phyloP scores from a whole-genome alignment of 2,797 vertebrate species.

The Xenentodon cancila region DNA sequence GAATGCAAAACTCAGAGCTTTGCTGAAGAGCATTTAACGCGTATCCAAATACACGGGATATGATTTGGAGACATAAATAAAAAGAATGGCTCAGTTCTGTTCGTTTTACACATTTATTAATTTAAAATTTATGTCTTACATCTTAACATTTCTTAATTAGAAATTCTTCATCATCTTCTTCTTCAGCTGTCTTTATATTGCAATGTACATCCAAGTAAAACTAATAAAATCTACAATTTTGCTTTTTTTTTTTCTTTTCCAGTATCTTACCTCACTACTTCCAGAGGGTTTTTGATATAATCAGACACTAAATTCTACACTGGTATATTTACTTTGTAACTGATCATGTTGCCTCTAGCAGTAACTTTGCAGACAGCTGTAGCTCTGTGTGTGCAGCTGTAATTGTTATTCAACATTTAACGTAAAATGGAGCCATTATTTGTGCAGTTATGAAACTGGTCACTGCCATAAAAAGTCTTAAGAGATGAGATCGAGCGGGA shows the following conservation, averaged over 20 bases:
- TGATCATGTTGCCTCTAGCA: not conserved
- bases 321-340: not conserved
- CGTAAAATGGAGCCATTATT: slow-evolving; percentile 1
- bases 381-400: not conserved
- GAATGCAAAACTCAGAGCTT: too few relatives aligned
- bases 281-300: not conserved
- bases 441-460: slow-evolving; percentile 4
- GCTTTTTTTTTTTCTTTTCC: not conserved
- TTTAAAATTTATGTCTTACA: too few relatives aligned
- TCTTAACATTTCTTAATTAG: too few relatives aligned
- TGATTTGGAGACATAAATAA: too few relatives aligned
- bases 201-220: not conserved
- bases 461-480: slow-evolving; percentile 16
- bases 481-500: not conserved
- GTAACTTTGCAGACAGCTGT: slow-evolving; percentile 5
- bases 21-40: too few relatives aligned
- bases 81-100: too few relatives aligned
- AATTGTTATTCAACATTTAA: slow-evolving; percentile 1
- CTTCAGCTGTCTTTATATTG: not conserved
- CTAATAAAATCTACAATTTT: not conserved
- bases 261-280: not conserved
- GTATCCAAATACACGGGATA: too few relatives aligned
- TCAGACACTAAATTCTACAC: not conserved
- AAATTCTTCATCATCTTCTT: too few relatives aligned
- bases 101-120: too few relatives aligned